These are phyloP conservation scores for Betta splendens DNA, from an alignment of 2,797 vertebrate species.

Conservation along the genomic window DNA sequence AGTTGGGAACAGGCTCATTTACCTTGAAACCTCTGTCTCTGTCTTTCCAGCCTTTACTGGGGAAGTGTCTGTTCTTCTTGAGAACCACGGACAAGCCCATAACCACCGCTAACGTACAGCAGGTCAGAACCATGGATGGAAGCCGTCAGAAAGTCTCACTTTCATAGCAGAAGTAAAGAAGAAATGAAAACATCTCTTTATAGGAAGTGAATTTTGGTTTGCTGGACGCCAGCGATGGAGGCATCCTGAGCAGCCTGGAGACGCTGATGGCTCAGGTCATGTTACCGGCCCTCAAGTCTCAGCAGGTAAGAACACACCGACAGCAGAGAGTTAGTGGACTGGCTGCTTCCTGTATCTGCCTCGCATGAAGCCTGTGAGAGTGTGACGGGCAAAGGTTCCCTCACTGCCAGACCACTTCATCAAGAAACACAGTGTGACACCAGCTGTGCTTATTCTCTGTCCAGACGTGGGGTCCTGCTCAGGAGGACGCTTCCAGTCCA, in stretches of 20 bases:
- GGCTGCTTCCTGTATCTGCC: too few relatives aligned
- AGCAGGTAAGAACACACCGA: constrained; percentile 79
- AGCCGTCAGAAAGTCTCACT: too few relatives aligned
- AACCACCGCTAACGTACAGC: constrained; percentile 80
- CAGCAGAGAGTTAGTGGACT: too few relatives aligned
- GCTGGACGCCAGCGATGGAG: constrained; percentile 75
- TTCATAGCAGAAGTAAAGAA: too few relatives aligned
- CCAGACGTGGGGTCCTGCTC: constrained; percentile 81
- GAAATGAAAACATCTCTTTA: too few relatives aligned
- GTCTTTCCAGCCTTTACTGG: constrained; percentile 75
- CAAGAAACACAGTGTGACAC: too few relatives aligned
- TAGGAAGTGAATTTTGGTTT: constrained; percentile 84
- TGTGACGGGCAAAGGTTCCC: too few relatives aligned
- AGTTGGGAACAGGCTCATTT: too few relatives aligned
- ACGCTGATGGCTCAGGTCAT: constrained; percentile 78
- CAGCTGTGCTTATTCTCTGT: neutral
- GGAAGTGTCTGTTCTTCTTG: constrained; percentile 85
- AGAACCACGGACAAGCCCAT: constrained; percentile 79
- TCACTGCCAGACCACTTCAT: too few relatives aligned
- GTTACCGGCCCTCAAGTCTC: constrained; percentile 80
- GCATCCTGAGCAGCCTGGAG: constrained; percentile 79
- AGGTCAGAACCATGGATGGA: constrained; percentile 70
- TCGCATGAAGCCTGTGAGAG: too few relatives aligned
- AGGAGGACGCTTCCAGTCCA: constrained; percentile 70
- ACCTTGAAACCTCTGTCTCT: constrained; percentile 9